These are phyloP conservation scores for Mixornis gularis DNA, from an alignment of 2,113 vertebrate species.

Conservation along the genomic window DNA sequence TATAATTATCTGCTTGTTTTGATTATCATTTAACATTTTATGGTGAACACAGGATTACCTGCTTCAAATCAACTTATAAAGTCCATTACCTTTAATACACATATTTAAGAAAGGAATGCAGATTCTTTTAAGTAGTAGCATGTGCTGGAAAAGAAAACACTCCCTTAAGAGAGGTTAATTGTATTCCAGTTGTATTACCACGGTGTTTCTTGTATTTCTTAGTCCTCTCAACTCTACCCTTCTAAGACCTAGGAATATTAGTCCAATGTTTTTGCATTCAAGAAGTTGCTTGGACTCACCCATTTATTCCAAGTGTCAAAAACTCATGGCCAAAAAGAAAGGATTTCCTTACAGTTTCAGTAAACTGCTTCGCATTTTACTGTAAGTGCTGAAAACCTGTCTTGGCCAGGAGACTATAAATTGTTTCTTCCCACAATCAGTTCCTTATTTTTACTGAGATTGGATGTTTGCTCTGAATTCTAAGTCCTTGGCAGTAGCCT, in stretches of 20 bases:
- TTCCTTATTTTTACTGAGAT: constrained; percentile 6
- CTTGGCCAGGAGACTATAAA: not conserved
- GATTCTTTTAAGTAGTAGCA: not conserved
- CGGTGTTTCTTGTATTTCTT: not conserved
- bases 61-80: not conserved
- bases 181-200: not conserved
- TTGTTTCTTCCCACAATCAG: not conserved
- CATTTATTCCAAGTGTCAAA: not conserved
- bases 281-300: not conserved
- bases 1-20: not conserved
- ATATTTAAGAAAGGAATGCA: not conserved
- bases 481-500: not conserved
- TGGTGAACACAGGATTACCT: not conserved
- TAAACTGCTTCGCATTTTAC: not conserved
- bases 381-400: constrained; percentile 4
- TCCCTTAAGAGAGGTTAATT: not conserved
- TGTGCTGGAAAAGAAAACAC: not conserved
- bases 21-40: not conserved
- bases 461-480: not conserved
- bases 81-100: not conserved
- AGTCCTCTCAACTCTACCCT: not conserved
- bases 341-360: not conserved
- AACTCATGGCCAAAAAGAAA: not conserved
- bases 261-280: not conserved
- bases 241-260: not conserved